phyloP scores from a whole-genome alignment of 2,888 invertebrate species.

The Erannis defoliaria region DNA sequence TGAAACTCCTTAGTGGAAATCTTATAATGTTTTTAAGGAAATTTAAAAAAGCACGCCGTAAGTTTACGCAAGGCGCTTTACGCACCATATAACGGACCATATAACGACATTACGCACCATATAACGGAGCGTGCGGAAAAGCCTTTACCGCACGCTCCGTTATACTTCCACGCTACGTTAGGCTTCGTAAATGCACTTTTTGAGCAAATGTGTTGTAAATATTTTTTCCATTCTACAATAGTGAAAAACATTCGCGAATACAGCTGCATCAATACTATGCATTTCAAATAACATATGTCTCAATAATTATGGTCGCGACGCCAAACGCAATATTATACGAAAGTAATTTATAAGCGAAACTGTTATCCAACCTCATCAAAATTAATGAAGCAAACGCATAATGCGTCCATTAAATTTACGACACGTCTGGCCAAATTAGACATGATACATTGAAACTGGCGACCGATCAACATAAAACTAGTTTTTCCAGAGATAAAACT shows the following conservation, averaged over 20 bases:
- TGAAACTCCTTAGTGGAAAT: too few species aligned
- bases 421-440: slow-evolving; percentile 1
- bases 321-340: slow-evolving; percentile 7
- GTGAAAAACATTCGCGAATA: background rate
- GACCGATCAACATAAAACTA: background rate
- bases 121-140: too few species aligned
- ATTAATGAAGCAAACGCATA: slow-evolving; percentile 23
- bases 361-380: slow-evolving; percentile 24
- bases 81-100: too few species aligned
- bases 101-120: too few species aligned
- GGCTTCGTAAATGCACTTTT: too few species aligned
- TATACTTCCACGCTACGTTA: too few species aligned
- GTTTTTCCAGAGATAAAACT: background rate
- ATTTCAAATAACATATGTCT: slow-evolving; percentile 7
- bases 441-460: background rate
- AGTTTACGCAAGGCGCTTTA: too few species aligned
- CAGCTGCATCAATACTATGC: slow-evolving; percentile 1
- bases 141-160: too few species aligned
- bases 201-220: too few species aligned
- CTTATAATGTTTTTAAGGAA: too few species aligned
- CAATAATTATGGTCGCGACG: background rate
- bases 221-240: background rate
- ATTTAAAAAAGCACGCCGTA: too few species aligned
- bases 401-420: slow-evolving; percentile 13
- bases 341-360: slow-evolving; percentile 19